phyloP scores from a whole-genome alignment of 64 coral and sea anemone genomes.

The Catalaphyllia jardinei region DNA sequence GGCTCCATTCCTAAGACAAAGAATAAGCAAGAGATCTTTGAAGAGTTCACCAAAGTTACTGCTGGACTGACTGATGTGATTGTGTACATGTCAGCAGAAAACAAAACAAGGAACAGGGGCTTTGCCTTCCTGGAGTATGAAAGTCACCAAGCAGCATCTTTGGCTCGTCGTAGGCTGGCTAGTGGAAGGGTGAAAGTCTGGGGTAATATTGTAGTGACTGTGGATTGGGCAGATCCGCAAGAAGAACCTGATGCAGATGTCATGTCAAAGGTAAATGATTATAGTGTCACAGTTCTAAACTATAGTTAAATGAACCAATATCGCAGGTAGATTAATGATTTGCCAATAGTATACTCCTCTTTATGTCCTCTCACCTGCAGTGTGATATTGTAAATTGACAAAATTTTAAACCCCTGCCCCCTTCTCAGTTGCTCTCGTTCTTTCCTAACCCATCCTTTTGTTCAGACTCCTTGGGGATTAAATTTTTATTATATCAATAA shows the following conservation, averaged over 20 bases:
- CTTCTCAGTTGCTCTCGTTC: no score
- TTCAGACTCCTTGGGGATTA: no score
- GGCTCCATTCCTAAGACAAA: slow-evolving; percentile 99
- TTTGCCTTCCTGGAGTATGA: slow-evolving; percentile 99
- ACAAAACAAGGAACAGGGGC: slow-evolving; percentile 89
- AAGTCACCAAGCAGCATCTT: slow-evolving; percentile 85
- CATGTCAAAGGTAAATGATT: slow-evolving; percentile 79
- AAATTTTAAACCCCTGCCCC: no score
- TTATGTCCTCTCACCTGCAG: no score
- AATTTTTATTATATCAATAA: no score
- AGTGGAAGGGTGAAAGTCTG: slow-evolving; percentile 96
- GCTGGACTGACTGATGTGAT: slow-evolving; percentile 85
- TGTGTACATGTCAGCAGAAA: slow-evolving; percentile 94
- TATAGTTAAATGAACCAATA: background rate
- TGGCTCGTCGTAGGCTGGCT: slow-evolving; percentile 85
- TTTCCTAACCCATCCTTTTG: no score
- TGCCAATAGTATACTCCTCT: no score
- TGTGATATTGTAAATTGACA: no score
- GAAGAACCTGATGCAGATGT: slow-evolving; percentile 97
- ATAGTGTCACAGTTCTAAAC: background rate
- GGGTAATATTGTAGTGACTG: slow-evolving; percentile 87
- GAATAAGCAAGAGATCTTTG: slow-evolving; percentile 87
- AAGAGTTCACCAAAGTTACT: slow-evolving; percentile 90
- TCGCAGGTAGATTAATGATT: no score
- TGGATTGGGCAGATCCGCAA: slow-evolving; percentile 97